Evolutionary conservation across 2,113 vertebrate species (phyloP).

Genomic region (Burhinus oedicnemus): DNA sequence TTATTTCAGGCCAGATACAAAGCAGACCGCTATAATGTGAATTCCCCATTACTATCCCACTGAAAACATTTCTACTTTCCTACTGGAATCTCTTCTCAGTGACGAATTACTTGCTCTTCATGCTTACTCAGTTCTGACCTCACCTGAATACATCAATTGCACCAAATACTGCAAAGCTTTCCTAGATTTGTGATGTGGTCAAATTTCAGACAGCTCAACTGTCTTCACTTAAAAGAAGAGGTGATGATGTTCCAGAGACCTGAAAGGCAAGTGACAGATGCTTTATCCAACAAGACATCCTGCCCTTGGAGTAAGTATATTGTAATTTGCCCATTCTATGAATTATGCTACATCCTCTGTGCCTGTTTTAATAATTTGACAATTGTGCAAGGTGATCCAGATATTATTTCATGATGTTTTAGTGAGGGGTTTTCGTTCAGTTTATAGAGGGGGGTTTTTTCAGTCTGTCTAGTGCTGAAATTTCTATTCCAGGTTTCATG

Average conservation of each 20-base stretch:
- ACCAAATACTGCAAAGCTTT: slow-evolving; percentile 16
- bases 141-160: slow-evolving; percentile 42
- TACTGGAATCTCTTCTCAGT: slow-evolving; percentile 32
- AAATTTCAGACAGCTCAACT: slow-evolving; percentile 41
- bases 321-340: background rate
- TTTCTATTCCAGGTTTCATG: background rate
- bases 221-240: slow-evolving; percentile 10
- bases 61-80: slow-evolving; percentile 19
- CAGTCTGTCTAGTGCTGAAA: background rate
- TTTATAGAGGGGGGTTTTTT: too few species aligned
- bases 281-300: background rate
- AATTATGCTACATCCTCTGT: background rate
- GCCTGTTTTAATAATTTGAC: slow-evolving; percentile 14
- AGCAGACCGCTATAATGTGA: slow-evolving; percentile 10
- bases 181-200: slow-evolving; percentile 42
- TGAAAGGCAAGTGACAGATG: background rate
- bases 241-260: slow-evolving; percentile 2
- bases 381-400: background rate
- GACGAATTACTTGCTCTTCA: slow-evolving; percentile 48
- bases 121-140: slow-evolving; percentile 51
- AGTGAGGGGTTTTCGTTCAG: background rate
- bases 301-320: background rate
- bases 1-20: slow-evolving; percentile 15
- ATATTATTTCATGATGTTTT: slow-evolving; percentile 1
- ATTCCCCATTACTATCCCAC: slow-evolving; percentile 9